phyloP scores from a whole-genome alignment of 2,888 invertebrate species.

The Elmis aenea region DNA sequence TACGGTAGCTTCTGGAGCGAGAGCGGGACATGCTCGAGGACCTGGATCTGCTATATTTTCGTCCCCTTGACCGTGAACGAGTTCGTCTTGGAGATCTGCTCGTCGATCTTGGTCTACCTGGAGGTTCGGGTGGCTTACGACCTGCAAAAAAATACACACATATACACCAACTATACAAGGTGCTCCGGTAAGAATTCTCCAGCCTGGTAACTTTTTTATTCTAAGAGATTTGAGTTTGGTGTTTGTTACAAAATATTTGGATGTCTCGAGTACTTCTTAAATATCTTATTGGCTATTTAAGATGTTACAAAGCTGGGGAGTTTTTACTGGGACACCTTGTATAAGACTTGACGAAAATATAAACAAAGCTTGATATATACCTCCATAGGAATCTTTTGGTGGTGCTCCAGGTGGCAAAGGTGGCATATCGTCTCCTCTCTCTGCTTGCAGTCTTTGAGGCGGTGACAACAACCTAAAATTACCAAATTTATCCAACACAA shows the following conservation, averaged over 20 bases:
- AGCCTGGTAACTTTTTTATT: too few species aligned
- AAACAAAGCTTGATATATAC: too few species aligned
- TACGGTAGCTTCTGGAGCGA: conserved; percentile 44
- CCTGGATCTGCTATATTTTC: conserved; percentile 41
- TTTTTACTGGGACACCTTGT: too few species aligned
- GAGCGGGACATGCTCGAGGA: conserved; percentile 49
- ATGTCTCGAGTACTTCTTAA: background rate
- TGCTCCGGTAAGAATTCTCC: too few species aligned
- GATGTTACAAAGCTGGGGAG: too few species aligned
- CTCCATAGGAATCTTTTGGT: conserved; percentile 45
- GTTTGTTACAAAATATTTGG: background rate
- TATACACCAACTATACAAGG: too few species aligned
- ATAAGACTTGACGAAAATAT: too few species aligned
- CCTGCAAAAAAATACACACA: conserved; percentile 11
- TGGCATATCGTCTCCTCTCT: conserved; percentile 46
- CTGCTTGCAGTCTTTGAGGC: conserved; percentile 43
- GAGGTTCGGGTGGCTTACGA: conserved; percentile 45
- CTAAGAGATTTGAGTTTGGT: too few species aligned
- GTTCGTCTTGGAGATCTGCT: conserved; percentile 61
- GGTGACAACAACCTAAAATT: conserved; percentile 60
- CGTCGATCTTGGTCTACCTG: conserved; percentile 48
- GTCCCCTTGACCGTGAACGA: conserved; percentile 58
- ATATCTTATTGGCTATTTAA: too few species aligned
- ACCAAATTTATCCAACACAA: conserved; percentile 69
- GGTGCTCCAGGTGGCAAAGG: conserved; percentile 51